Percentiles rank a stretch among this genome's conserved stretches.
Conservation (phyloP, 1,140 invertebrate species). For the Ips nitidus region DNA sequence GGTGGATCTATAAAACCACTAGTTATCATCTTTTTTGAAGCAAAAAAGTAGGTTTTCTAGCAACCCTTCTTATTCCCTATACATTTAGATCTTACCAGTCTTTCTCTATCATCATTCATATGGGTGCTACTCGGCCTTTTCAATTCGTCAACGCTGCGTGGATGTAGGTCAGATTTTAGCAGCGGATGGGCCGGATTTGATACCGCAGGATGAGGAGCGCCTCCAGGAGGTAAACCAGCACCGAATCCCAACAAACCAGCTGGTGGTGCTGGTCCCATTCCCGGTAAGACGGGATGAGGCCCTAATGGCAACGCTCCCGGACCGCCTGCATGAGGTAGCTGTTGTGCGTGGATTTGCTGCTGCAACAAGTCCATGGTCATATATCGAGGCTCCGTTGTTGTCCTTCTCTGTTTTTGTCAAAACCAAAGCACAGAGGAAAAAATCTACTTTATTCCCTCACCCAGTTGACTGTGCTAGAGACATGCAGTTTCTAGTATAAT, state of each 20-base stretch:
- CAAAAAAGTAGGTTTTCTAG: too few relatives aligned
- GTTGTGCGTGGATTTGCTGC: conserved; percentile 90
- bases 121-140: conserved; percentile 50
- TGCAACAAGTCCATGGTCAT: conserved; percentile 38
- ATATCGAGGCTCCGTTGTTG: not conserved
- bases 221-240: conserved; percentile 54
- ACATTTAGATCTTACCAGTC: conserved; percentile 45
- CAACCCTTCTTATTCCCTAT: too few relatives aligned
- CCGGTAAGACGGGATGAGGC: conserved; percentile 71
- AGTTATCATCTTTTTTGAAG: too few relatives aligned
- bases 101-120: conserved; percentile 52
- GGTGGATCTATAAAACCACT: too few relatives aligned
- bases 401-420: not conserved
- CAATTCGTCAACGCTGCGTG: conserved; percentile 46
- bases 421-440: too few relatives aligned
- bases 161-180: conserved; percentile 68
- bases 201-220: conserved; percentile 54
- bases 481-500: too few relatives aligned
- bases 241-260: conserved; percentile 52
- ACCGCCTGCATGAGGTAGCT: conserved; percentile 74
- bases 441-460: too few relatives aligned
- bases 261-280: conserved; percentile 50
- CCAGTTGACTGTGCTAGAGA: too few relatives aligned
- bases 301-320: conserved; percentile 63
- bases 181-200: conserved; percentile 57